Percentiles rank a stretch among this genome's conserved stretches.
These are phyloP conservation scores for Thripadectes ignobilis DNA, from an alignment of 2,797 vertebrate genomes.

Conservation along the genomic window DNA sequence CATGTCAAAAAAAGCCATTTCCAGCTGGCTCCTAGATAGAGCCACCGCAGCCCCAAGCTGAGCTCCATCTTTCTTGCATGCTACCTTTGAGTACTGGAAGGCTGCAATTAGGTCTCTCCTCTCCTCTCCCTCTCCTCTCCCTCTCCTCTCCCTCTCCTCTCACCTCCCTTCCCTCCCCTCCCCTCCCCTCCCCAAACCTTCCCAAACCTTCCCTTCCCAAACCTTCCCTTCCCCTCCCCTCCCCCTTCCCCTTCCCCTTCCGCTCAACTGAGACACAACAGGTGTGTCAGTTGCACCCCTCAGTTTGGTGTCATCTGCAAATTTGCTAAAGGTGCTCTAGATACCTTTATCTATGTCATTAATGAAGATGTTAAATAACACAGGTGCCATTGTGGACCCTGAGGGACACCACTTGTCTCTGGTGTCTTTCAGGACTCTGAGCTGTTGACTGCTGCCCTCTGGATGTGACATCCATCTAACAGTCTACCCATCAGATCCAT, in stretches of 20 bases:
- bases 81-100: background rate
- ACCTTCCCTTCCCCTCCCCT: too few species aligned
- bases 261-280: too few species aligned
- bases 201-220: too few species aligned
- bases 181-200: too few species aligned
- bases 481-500: too few species aligned
- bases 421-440: background rate
- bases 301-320: background rate
- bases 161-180: too few species aligned
- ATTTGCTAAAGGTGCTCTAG: background rate
- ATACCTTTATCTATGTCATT: rapidly evolving
- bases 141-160: too few species aligned
- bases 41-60: background rate
- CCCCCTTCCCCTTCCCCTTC: too few species aligned
- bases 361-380: background rate
- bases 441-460: too few species aligned
- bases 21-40: background rate
- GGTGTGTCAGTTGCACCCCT: background rate
- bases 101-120: too few species aligned
- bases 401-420: background rate
- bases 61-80: background rate
- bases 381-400: background rate
- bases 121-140: too few species aligned
- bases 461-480: background rate
- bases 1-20: background rate